Base-by-base conservation (phyloP, 2,888 invertebrate genomes). In the Pristionchus entomophagus region DNA sequence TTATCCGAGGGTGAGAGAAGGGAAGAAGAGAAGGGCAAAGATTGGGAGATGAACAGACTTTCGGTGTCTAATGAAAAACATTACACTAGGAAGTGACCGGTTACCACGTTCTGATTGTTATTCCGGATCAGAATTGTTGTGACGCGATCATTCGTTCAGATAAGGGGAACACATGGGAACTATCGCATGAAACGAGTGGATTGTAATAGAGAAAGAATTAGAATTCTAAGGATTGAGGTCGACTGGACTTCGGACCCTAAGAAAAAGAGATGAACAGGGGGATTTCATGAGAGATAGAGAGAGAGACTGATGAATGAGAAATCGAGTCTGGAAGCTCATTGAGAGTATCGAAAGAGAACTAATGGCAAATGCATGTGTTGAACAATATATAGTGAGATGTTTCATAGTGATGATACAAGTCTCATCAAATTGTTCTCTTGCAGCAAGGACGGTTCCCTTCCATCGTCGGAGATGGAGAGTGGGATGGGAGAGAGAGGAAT, bases 391-490 rank as follows among this genome's bases (percentile, higher is more conserved):
- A n/a, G n/a, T n/a, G n/a, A n/a, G n/a, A n/a, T n/a, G n/a, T n/a
- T n/a, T n/a, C n/a, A n/a, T n/a, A n/a, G n/a, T n/a, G n/a, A n/a
- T n/a, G n/a, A n/a, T n/a, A n/a, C n/a, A n/a, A n/a, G 45, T 45
- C 14, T 45, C 45, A 45, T 6, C 14, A 10, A 45, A 45, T 45
- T 45, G 45, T 6, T 14, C 45, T 10, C 17, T 65, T 84, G 22
- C 83, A 84, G 83, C 32, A 45, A 51, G 29, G 83, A 84, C 49
- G 83, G 65, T 3, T 65, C 83, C 10, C 83, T 84, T 22, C 83
- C 83, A 10, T 84, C 83, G 29, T 84, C 65, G 6, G 49, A 53
- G n/a, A n/a, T 84, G 19, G 83, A 84, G 5, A n/a, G n/a, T n/a
- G n/a, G n/a, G n/a, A n/a, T n/a, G n/a, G 65, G 45, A 19, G 59